Evolutionary conservation across 1,140 invertebrate genomes (phyloP), one percentile per base, ranked within the genome.

Genomic region (Pentalonia nigronervosa): DNA sequence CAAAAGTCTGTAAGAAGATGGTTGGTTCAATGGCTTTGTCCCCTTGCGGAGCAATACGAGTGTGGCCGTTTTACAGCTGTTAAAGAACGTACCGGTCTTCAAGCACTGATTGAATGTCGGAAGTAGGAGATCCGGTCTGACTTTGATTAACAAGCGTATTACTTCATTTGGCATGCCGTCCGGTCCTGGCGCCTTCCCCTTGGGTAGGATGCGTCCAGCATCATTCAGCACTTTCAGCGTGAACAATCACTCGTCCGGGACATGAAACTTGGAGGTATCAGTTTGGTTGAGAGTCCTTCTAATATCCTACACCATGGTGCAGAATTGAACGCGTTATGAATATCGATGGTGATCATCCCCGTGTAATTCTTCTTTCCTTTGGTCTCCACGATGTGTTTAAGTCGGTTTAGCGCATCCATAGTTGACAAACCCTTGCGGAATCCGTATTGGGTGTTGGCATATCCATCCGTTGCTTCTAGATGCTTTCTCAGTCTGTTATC

Each of bases 1-100:
- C 7, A 93, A n/a, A n/a, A 83, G 92, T 25, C 92, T 76, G 36
- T 93, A 93, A 7, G 92, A 76, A 21, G 83, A 84, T 20, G 92
- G 92, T 20, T 83, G 34, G 23, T 84, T 47, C n/a, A 84, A 11
- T 8, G 81, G 81, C 25, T 93, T 93, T 0, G 2, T 50, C n/a
- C 25, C 76, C 50, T 93, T 93, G n/a, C 50, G 14, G 0, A 93
- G 14, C 23, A 93, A 36, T 6, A 93, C 76, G 3, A 93, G 45
- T 30, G 25, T 45, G 0, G 67, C 56, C 30, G 9, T 21, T 93
- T 93, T 84, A 81, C 92, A 93, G 20, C 45, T 84, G 11, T 48
- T 8, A n/a, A 76, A 76, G 50, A 93, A 93, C 3, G 30, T 14
- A 20, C 81, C 92, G 23, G 20, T 20, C 41, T 4, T 84, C 30